Conservation (phyloP, 2,113 vertebrate genomes). For the Emydura subglobosa region DNA sequence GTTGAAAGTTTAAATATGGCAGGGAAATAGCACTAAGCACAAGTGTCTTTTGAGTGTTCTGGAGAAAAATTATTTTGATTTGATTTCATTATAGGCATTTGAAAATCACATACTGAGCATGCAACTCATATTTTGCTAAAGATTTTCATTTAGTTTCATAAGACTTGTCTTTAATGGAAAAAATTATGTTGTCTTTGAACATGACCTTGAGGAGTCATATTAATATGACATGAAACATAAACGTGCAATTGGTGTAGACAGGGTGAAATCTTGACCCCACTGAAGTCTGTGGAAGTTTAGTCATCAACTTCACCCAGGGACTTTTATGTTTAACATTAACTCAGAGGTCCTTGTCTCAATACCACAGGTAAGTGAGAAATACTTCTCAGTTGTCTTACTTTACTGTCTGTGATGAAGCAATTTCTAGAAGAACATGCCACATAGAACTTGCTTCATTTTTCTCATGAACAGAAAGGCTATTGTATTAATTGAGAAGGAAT, state of each 20-base stretch:
- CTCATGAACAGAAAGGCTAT: not conserved
- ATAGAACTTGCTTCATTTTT: not conserved
- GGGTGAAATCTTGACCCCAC: not conserved
- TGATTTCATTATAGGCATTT: slow-evolving; percentile 33
- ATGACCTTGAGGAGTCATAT: not conserved
- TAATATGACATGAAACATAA: not conserved
- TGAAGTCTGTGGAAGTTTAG: not conserved
- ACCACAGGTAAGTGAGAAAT: not conserved
- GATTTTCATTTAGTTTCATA: slow-evolving; percentile 34
- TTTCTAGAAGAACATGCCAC: slow-evolving; percentile 7
- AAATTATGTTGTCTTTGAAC: not conserved
- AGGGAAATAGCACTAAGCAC: slow-evolving; percentile 40
- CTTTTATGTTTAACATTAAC: not conserved
- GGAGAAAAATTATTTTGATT: slow-evolving; percentile 51
- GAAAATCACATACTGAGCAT: slow-evolving; percentile 1
- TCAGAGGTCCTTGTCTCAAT: not conserved
- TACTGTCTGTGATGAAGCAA: not conserved
- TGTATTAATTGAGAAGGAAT: not conserved
- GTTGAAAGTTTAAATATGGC: slow-evolving; percentile 58
- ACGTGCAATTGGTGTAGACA: not conserved
- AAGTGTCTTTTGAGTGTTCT: slow-evolving; percentile 39
- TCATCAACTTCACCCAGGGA: not conserved
- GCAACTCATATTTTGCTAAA: not conserved
- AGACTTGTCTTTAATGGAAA: not conserved
- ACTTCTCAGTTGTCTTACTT: not conserved